Conservation (phyloP, 2,797 vertebrate species). For the Mus spretus region DNA sequence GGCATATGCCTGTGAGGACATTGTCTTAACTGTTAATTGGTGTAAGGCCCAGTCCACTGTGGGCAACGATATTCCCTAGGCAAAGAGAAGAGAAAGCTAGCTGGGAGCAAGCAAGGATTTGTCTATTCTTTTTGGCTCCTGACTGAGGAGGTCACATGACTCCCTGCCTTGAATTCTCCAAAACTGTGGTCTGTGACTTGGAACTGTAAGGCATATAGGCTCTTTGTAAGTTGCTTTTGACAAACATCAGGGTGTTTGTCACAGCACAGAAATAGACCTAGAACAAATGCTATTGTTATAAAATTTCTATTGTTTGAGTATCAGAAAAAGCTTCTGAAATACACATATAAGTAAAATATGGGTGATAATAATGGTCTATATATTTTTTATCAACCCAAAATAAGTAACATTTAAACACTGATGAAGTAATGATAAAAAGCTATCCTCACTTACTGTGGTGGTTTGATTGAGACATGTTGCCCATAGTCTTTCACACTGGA, state of each 20-base stretch:
- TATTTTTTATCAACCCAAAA: constrained; percentile 42
- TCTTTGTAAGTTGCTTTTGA: neutral
- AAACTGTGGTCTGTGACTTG: neutral
- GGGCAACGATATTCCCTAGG: neutral
- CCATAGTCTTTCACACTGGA: neutral
- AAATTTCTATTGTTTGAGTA: neutral
- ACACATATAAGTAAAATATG: neutral
- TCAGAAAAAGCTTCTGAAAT: constrained; percentile 21
- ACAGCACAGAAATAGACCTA: neutral
- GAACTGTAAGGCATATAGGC: neutral
- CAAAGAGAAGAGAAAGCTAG: neutral
- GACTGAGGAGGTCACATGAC: neutral
- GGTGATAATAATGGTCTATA: neutral
- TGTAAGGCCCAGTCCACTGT: neutral
- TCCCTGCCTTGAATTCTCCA: neutral
- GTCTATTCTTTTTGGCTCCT: neutral
- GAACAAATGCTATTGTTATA: neutral
- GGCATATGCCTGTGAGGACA: neutral
- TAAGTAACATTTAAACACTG: neutral
- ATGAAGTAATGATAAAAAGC: neutral
- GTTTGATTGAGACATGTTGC: neutral
- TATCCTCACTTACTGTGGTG: neutral
- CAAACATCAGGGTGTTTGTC: neutral
- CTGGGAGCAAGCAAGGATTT: neutral
- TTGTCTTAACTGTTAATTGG: neutral